A percentile compares a stretch with the other conserved stretches of the same genome.
phyloP scores from a whole-genome alignment of 1,140 invertebrate genomes.

The Solen grandis region DNA sequence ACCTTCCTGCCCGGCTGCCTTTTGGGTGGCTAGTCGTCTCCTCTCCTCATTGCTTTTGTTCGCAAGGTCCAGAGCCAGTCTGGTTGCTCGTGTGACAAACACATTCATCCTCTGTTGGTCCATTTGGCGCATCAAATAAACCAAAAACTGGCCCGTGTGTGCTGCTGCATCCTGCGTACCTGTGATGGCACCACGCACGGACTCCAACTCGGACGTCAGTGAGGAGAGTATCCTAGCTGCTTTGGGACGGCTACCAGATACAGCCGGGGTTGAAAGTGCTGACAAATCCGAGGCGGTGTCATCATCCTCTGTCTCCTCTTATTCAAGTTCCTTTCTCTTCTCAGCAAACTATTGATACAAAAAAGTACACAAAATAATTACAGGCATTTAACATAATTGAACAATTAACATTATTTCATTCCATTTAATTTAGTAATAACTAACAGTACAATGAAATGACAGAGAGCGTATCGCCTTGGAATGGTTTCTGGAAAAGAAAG shows the following conservation, averaged over 20 bases:
- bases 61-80: constrained; percentile 26
- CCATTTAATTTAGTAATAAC: too few relatives aligned
- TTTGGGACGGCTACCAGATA: constrained; percentile 19
- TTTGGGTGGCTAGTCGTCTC: constrained; percentile 16
- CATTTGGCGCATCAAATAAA: constrained; percentile 36
- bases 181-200: constrained; percentile 42
- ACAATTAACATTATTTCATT: too few relatives aligned
- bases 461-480: constrained; percentile 16
- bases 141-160: constrained; percentile 25
- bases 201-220: constrained; percentile 40
- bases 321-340: constrained; percentile 22
- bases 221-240: constrained; percentile 30
- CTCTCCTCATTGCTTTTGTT: constrained; percentile 11
- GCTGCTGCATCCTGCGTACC: constrained; percentile 8
- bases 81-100: constrained; percentile 33
- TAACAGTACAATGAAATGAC: too few relatives aligned
- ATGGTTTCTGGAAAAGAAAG: too few relatives aligned
- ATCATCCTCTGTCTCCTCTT: constrained; percentile 27
- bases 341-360: constrained; percentile 7
- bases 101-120: constrained; percentile 30
- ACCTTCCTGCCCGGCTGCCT: constrained; percentile 21
- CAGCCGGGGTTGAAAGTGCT: too few relatives aligned
- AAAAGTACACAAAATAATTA: neutral
- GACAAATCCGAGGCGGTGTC: constrained; percentile 21
- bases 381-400: constrained; percentile 16